These are phyloP conservation scores for Urosaurus nigricauda DNA, from an alignment of 2,797 vertebrate genomes.

Conservation along the genomic window DNA sequence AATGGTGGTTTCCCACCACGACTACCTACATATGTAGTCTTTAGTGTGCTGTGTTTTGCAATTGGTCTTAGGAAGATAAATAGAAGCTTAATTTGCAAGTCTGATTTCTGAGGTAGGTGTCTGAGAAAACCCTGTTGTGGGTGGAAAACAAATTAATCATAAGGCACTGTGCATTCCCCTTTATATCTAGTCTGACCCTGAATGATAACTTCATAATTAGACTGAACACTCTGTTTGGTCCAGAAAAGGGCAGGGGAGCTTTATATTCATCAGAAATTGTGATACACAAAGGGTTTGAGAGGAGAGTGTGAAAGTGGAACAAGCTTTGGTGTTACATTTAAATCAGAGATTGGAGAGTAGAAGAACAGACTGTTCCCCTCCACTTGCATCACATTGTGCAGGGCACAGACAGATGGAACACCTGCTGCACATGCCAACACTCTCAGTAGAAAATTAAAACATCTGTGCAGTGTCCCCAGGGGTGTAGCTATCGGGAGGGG, in stretches of 20 bases:
- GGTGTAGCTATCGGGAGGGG: too few relatives aligned
- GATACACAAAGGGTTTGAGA: background rate
- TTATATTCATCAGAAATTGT: background rate
- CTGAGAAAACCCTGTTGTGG: too few relatives aligned
- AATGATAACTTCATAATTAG: background rate
- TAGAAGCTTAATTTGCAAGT: too few relatives aligned
- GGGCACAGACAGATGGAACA: background rate
- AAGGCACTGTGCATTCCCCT: too few relatives aligned
- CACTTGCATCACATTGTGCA: rapidly evolving
- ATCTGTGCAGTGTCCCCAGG: too few relatives aligned
- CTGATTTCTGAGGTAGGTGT: too few relatives aligned
- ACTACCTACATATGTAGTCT: too few relatives aligned
- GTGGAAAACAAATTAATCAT: too few relatives aligned
- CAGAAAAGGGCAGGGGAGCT: background rate
- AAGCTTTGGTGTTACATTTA: background rate
- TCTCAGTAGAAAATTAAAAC: background rate
- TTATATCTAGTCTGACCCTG: too few relatives aligned
- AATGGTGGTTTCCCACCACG: too few relatives aligned
- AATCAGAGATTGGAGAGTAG: background rate
- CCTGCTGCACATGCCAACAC: background rate
- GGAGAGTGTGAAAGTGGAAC: background rate
- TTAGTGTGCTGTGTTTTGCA: too few relatives aligned
- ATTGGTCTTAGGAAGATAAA: too few relatives aligned
- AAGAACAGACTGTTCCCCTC: background rate
- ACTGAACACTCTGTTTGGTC: background rate